These are phyloP conservation scores for Mus spretus DNA, from an alignment of 2,797 vertebrate genomes.

Conservation along the genomic window DNA sequence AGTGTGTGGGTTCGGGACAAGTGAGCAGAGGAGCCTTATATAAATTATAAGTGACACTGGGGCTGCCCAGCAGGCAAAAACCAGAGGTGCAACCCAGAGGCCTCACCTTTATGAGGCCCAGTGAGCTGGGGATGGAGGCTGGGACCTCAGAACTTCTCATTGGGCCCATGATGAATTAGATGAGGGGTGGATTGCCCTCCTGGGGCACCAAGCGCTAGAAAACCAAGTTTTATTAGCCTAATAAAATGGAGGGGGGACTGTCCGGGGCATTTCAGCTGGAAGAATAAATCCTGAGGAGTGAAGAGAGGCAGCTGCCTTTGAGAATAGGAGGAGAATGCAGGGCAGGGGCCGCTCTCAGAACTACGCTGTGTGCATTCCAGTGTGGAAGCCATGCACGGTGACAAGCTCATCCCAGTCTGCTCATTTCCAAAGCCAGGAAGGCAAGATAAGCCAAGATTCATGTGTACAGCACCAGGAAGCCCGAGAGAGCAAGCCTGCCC, in stretches of 20 bases:
- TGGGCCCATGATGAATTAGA: conserved; percentile 83
- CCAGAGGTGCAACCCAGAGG: not conserved
- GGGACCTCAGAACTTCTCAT: conserved; percentile 69
- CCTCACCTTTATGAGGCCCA: conserved; percentile 75
- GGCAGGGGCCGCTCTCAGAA: not conserved
- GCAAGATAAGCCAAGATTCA: not conserved
- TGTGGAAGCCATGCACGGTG: not conserved
- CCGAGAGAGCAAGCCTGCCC: not conserved
- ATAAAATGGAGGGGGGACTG: conserved; percentile 81
- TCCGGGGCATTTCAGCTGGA: conserved; percentile 63
- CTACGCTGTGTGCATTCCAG: rapidly evolving
- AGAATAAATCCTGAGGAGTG: conserved; percentile 38
- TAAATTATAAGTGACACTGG: conserved; percentile 57
- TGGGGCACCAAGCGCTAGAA: conserved; percentile 80
- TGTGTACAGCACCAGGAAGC: not conserved
- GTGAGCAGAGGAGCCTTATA: rapidly evolving
- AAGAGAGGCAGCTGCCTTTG: not conserved
- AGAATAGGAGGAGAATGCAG: not conserved
- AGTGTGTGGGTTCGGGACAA: not conserved
- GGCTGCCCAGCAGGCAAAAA: conserved; percentile 72
- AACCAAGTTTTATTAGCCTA: conserved; percentile 87
- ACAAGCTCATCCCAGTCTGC: not conserved
- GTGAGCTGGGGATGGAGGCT: conserved; percentile 70
- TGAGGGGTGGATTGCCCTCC: conserved; percentile 55
- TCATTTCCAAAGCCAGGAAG: not conserved